Conservation (phyloP, 2,113 vertebrate genomes). For the Seriola rivoliana region DNA sequence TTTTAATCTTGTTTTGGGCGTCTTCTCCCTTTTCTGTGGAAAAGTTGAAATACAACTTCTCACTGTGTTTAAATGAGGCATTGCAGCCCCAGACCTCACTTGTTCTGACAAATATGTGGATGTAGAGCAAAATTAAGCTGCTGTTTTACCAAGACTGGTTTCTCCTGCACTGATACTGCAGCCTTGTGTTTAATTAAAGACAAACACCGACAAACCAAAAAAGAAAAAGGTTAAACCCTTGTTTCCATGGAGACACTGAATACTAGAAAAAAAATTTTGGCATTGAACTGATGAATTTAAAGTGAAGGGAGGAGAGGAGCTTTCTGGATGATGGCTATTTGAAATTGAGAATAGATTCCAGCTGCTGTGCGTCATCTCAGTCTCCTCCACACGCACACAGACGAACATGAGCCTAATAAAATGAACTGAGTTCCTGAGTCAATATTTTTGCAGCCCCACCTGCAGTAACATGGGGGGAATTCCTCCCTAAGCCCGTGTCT, state of each 20-base stretch:
- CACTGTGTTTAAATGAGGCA: neutral
- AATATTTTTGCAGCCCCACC: constrained; percentile 82
- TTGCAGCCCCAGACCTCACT: neutral
- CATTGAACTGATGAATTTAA: constrained; percentile 45
- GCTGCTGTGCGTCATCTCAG: constrained; percentile 69
- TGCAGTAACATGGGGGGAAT: constrained; percentile 73
- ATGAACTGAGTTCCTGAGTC: constrained; percentile 71
- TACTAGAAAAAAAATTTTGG: constrained; percentile 16
- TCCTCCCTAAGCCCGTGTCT: constrained; percentile 61
- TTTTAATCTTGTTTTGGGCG: neutral
- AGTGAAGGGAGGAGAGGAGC: constrained; percentile 61
- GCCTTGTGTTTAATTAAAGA: constrained; percentile 47
- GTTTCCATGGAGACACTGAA: constrained; percentile 63
- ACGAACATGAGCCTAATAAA: constrained; percentile 68
- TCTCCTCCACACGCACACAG: constrained; percentile 38
- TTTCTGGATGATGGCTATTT: constrained; percentile 56
- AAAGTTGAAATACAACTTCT: too few species aligned
- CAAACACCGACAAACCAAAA: constrained; percentile 1
- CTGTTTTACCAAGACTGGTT: constrained; percentile 13
- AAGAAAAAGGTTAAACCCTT: constrained; percentile 19
- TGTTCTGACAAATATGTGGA: neutral
- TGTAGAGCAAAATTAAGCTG: constrained; percentile 1
- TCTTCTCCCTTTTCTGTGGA: neutral
- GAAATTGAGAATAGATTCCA: constrained; percentile 74
- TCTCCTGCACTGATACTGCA: constrained; percentile 14